Evolutionary conservation across 1,140 invertebrate species (phyloP), one percentile per base, ranked within the genome.

Genomic region (Cherax destructor): DNA sequence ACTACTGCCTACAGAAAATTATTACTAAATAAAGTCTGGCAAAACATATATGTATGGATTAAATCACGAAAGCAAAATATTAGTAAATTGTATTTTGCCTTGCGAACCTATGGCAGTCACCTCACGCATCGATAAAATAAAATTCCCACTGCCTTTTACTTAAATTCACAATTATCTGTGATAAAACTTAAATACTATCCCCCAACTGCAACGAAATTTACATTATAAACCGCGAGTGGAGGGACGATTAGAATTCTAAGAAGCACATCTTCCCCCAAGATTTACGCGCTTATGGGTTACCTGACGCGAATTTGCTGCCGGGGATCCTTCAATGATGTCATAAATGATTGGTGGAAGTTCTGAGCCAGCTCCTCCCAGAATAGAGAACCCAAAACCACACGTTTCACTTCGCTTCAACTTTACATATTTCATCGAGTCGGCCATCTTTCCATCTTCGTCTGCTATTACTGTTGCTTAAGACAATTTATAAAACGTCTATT

Each of bases 251-350:
- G 69, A 74, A 74, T 74, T 30, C 69, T 74, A 21, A n/a, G 77
- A 21, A 7, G 6, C 47, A 50, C n/a, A 49, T 5, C 47, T 30
- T 79, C 13, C 47, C 77, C 13, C 21, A 4, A 4, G 69, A 74
- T 74, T n/a, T 9, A 11, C 21, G 3, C 69, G 1, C n/a, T 74
- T 74, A 30, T 21, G 9, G 69, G 69, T 96, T 96, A 98, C 97
- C 97, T 97, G 96, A 94, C 97, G 97, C 94, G 97, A 97, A 94
- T 97, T 96, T 93, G 97, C 97, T 91, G 97, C 97, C 94, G 97
- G 97, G 93, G 97, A 98, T 95, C 98, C 97, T 95, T 98, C 97
- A 94, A 97, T 96, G 94, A 98, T 98, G 95, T 98, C 97, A 95
- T 98, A 98, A 94, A 98, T 97, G 94, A 98, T 97, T 94, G 98